These are phyloP conservation scores for Chouioia cunea DNA, from an alignment of 2,888 invertebrate species.

Conservation along the genomic window DNA sequence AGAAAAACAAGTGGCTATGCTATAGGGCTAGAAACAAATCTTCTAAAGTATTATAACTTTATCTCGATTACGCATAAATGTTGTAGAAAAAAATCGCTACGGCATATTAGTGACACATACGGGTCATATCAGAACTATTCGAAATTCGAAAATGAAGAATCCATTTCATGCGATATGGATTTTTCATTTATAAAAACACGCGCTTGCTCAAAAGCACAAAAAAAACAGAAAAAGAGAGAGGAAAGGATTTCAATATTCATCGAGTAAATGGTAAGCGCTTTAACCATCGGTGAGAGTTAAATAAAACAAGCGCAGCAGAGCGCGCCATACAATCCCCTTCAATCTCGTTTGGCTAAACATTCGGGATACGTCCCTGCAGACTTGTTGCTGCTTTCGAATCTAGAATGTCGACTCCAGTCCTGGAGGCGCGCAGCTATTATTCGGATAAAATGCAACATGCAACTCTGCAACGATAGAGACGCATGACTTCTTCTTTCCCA, in stretches of 20 bases:
- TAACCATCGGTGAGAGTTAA: neutral
- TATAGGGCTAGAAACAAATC: neutral
- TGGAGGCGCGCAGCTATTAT: neutral
- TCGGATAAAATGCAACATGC: conserved; percentile 5
- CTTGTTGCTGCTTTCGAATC: conserved; percentile 30
- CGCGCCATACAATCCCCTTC: conserved; percentile 5
- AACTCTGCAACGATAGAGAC: neutral
- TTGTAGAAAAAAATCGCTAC: too few species aligned
- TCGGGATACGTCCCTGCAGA: conserved; percentile 17
- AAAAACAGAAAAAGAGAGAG: too few species aligned
- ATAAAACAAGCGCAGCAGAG: conserved; percentile 12
- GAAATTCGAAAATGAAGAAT: too few species aligned
- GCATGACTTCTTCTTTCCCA: too few species aligned
- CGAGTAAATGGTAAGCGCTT: neutral
- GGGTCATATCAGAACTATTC: neutral
- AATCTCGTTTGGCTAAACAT: conserved; percentile 4
- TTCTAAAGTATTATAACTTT: too few species aligned
- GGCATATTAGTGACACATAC: neutral
- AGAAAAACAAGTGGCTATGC: conserved; percentile 35
- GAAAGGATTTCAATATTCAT: conserved; percentile 23
- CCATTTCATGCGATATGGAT: conserved; percentile 11
- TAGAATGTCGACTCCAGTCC: conserved; percentile 15
- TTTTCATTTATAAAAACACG: conserved; percentile 13
- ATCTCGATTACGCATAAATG: too few species aligned
- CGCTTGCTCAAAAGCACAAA: neutral